A percentile compares a stretch with the other conserved stretches of the same genome.
Evolutionary conservation across 64 coral and sea anemone genomes (phyloP).

Genomic region (Porites lutea): DNA sequence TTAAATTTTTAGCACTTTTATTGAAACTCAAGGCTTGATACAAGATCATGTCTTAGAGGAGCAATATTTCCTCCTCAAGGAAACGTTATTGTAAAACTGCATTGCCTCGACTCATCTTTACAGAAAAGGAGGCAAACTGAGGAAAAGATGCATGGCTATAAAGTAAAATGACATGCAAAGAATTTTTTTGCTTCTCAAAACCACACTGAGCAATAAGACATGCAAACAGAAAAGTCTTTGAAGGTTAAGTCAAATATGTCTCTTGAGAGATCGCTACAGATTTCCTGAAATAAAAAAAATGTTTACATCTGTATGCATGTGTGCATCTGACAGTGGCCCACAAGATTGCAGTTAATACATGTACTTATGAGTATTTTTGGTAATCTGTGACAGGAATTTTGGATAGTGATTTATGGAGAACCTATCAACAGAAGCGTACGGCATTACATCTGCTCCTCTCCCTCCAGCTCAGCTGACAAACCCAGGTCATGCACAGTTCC

Average conservation of each 20-base stretch:
- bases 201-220: not conserved
- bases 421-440: not conserved
- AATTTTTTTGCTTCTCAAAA: no score
- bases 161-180: slow-evolving; percentile 1
- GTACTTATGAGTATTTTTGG: not conserved
- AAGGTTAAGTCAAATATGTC: not conserved
- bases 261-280: not conserved
- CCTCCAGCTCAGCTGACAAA: slow-evolving; percentile 61
- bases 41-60: not conserved
- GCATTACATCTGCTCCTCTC: slow-evolving; percentile 39
- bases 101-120: slow-evolving; percentile 11
- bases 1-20: slow-evolving; percentile 1
- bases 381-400: not conserved
- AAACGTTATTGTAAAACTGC: not conserved
- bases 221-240: not conserved
- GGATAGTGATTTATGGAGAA: not conserved
- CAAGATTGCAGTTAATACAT: slow-evolving; percentile 34
- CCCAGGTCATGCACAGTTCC: slow-evolving; percentile 58
- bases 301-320: slow-evolving; percentile 29
- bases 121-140: not conserved
- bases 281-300: slow-evolving; percentile 33
- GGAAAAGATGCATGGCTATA: not conserved
- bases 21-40: slow-evolving; percentile 10
- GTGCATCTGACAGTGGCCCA: slow-evolving; percentile 50
- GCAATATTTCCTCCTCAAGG: not conserved